Evolutionary conservation across 2,113 vertebrate genomes (phyloP).

Genomic region (Mormyrus iriodes): DNA sequence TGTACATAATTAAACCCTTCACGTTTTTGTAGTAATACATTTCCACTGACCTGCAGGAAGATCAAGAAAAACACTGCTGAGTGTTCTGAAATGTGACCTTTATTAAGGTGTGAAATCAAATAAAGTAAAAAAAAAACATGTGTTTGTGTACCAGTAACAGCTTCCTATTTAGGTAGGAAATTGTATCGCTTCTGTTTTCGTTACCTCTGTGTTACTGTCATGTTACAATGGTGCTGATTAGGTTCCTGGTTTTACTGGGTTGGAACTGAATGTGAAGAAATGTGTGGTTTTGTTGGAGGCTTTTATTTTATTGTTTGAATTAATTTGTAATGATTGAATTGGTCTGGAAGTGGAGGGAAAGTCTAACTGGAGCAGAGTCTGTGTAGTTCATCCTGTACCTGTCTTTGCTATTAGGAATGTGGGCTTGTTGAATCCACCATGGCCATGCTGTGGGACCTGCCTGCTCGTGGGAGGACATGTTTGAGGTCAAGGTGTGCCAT

Average conservation of each 20-base stretch:
- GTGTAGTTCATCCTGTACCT: neutral
- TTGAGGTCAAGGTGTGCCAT: neutral
- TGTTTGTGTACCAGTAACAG: neutral
- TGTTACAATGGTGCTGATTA: neutral
- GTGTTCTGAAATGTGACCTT: neutral
- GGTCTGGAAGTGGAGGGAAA: neutral
- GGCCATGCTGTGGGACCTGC: neutral
- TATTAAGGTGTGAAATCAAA: neutral
- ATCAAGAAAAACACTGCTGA: neutral
- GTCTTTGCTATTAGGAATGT: neutral
- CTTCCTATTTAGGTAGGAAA: neutral
- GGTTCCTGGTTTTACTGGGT: neutral
- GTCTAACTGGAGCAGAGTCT: neutral
- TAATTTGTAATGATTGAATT: neutral
- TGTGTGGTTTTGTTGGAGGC: neutral
- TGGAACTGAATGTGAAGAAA: neutral
- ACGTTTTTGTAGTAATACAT: neutral
- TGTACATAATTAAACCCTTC: neutral
- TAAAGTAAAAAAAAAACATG: neutral
- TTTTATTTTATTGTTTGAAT: neutral
- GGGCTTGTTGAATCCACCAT: neutral
- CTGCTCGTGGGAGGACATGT: neutral
- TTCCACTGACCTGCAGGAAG: neutral
- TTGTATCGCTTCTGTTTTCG: neutral
- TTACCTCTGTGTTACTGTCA: neutral